Conservation (phyloP, 2,797 vertebrate species). For the Scyliorhinus canicula region DNA sequence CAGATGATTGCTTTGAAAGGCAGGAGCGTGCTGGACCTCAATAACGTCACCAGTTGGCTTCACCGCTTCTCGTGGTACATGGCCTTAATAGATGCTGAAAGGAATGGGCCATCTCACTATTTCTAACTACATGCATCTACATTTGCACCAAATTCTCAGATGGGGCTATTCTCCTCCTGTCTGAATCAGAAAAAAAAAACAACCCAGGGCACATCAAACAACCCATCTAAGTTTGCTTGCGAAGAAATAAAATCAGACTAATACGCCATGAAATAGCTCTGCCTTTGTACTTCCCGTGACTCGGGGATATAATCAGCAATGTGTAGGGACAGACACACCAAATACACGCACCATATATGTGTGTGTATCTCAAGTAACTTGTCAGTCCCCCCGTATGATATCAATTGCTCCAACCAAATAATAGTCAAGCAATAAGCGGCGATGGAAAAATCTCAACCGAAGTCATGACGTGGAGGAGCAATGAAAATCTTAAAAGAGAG, state of each 20-base stretch:
- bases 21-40: background rate
- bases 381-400: background rate
- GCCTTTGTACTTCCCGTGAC: background rate
- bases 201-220: background rate
- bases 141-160: background rate
- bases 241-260: conserved; percentile 13
- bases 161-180: background rate
- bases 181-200: background rate
- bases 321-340: background rate
- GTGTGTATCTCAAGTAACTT: background rate
- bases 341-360: too few species aligned
- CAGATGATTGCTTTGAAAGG: background rate
- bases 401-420: background rate
- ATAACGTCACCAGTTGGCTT: background rate
- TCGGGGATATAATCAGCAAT: background rate
- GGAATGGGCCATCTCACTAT: background rate
- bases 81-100: background rate
- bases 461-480: background rate
- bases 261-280: conserved; percentile 12
- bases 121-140: background rate
- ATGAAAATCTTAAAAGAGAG: background rate
- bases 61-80: background rate
- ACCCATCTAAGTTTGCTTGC: background rate
- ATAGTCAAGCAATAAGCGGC: background rate
- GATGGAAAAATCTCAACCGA: background rate